These are phyloP conservation scores for Crambe crambe DNA, from an alignment of 37 sponge, comb jelly and placozoan species.

Conservation along the genomic window DNA sequence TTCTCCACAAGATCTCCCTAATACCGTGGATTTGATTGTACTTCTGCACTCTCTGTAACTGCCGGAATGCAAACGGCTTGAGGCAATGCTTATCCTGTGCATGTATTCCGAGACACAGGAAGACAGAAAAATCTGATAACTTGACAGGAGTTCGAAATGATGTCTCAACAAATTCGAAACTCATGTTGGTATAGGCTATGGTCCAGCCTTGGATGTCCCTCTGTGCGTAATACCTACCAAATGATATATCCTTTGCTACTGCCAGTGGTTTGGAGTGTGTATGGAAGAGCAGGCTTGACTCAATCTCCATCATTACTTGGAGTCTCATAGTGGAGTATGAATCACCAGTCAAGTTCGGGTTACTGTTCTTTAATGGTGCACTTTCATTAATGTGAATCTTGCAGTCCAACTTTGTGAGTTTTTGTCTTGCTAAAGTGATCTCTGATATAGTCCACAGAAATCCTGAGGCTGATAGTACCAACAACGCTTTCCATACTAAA, in stretches of 20 bases:
- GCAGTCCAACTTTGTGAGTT: background rate
- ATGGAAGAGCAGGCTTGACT: constrained; percentile 43
- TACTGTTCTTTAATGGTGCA: background rate
- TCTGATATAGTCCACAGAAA: background rate
- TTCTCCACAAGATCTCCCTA: constrained; percentile 82
- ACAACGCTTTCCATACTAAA: background rate
- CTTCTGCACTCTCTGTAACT: constrained; percentile 52
- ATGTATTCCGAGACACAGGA: constrained; percentile 76
- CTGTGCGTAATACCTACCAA: constrained; percentile 72
- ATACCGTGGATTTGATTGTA: constrained; percentile 74
- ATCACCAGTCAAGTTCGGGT: background rate
- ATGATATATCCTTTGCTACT: constrained; percentile 75
- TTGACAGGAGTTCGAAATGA: constrained; percentile 16
- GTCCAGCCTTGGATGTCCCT: constrained; percentile 89
- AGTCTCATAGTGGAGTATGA: background rate
- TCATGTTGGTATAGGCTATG: constrained; percentile 56
- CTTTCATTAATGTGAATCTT: no score
- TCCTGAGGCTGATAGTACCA: background rate
- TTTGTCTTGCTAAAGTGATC: background rate
- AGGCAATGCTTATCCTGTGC: constrained; percentile 76
- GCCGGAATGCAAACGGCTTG: constrained; percentile 24
- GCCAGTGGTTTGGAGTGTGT: constrained; percentile 43
- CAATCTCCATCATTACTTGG: constrained; percentile 1
- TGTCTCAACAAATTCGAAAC: constrained; percentile 65
- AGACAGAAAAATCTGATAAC: constrained; percentile 57